A percentile compares a stretch with the other conserved stretches of the same genome.
phyloP scores from a whole-genome alignment of 92 coral and sea anemone genomes.

The Phenganax stokvisi region DNA sequence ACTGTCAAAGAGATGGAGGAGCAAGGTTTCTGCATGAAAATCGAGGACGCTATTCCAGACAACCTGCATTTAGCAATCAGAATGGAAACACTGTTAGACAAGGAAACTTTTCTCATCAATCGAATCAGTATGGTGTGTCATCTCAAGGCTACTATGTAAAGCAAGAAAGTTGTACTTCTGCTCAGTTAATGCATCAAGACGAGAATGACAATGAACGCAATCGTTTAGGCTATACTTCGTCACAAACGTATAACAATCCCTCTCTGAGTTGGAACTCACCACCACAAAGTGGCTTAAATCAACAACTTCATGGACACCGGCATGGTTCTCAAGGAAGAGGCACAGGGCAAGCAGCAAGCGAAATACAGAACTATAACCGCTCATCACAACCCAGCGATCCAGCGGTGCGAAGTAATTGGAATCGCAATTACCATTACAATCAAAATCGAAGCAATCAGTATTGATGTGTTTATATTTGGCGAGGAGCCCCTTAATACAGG shows the following conservation, averaged over 20 bases:
- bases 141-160: slow-evolving; percentile 4
- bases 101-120: background rate
- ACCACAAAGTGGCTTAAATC: background rate
- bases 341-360: background rate
- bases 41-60: background rate
- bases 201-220: background rate
- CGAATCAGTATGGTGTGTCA: background rate
- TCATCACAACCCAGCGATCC: background rate
- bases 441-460: background rate
- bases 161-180: background rate
- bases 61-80: background rate
- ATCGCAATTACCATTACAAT: background rate
- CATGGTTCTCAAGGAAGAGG: background rate
- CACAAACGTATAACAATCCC: background rate
- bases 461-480: background rate
- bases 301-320: background rate
- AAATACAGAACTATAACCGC: background rate
- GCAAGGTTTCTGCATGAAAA: background rate
- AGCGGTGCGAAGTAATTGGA: background rate
- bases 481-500: too few species aligned
- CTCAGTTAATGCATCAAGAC: background rate
- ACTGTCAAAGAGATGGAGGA: background rate
- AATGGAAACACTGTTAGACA: background rate
- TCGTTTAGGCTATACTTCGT: background rate
- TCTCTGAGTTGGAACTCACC: background rate